A percentile compares a stretch with the other conserved stretches of the same genome.
Conservation (phyloP, 2,797 vertebrate genomes). For the Sebastes hubbsi region DNA sequence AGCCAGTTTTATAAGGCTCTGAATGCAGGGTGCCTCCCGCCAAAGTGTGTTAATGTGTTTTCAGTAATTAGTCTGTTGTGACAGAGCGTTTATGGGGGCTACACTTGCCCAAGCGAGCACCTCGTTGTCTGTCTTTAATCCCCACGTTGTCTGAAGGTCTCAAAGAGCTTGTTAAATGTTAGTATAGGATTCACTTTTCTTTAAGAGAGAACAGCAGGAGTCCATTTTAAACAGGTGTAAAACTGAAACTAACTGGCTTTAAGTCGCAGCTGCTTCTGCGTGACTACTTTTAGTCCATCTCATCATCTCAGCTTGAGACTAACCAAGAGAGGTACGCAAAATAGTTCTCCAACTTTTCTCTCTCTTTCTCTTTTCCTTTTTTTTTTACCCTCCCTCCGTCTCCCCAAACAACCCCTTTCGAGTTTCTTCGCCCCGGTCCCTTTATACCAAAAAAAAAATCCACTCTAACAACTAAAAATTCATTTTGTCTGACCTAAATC, state of each 20-base stretch:
- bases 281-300: constrained; percentile 16
- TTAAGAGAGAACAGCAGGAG: not conserved
- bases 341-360: constrained; percentile 67
- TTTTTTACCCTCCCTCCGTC: constrained; percentile 65
- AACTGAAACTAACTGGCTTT: constrained; percentile 25
- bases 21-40: not conserved
- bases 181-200: not conserved
- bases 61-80: constrained; percentile 29
- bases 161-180: not conserved
- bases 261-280: constrained; percentile 15
- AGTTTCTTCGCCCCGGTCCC: constrained; percentile 76
- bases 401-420: constrained; percentile 79
- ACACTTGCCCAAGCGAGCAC: not conserved
- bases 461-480: constrained; percentile 86
- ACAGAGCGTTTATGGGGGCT: constrained; percentile 8
- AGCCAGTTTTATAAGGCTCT: not conserved
- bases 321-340: constrained; percentile 66
- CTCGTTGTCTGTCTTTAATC: not conserved
- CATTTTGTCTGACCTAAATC: constrained; percentile 90
- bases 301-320: constrained; percentile 39
- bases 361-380: constrained; percentile 47
- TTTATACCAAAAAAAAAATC: constrained; percentile 77
- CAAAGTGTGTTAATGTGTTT: constrained; percentile 23
- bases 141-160: not conserved
- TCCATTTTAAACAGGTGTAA: constrained; percentile 35